These are phyloP conservation scores for Meliscaeva auricollis DNA, from an alignment of 2,888 invertebrate genomes.

Conservation along the genomic window DNA sequence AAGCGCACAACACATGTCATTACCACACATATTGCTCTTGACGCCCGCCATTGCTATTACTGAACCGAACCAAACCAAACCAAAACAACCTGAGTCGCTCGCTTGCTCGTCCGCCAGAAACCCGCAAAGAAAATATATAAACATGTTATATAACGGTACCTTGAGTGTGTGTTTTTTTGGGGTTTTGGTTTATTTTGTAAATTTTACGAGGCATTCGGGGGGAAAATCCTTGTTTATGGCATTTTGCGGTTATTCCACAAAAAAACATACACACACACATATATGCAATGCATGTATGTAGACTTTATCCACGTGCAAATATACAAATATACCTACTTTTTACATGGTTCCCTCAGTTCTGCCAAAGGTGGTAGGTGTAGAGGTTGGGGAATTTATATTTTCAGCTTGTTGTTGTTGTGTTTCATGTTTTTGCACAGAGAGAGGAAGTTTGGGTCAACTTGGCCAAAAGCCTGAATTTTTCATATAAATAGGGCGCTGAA, in stretches of 20 bases:
- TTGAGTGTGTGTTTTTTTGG: conserved; percentile 24
- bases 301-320: conserved; percentile 63
- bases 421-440: conserved; percentile 29
- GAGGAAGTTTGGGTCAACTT: conserved; percentile 63
- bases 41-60: conserved; percentile 9
- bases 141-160: not conserved
- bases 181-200: conserved; percentile 62
- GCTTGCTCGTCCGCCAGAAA: not conserved
- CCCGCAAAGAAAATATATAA: conserved; percentile 42
- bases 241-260: conserved; percentile 68
- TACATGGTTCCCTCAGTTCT: conserved; percentile 65
- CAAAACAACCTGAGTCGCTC: not conserved
- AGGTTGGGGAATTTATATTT: conserved; percentile 34
- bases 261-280: conserved; percentile 16
- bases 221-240: conserved; percentile 75
- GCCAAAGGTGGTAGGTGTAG: conserved; percentile 62
- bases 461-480: conserved; percentile 72
- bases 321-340: conserved; percentile 36
- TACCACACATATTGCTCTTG: conserved; percentile 59
- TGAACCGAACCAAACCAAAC: not conserved
- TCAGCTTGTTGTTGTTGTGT: conserved; percentile 34
- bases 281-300: not conserved
- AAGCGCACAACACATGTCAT: conserved; percentile 63
- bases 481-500: conserved; percentile 55
- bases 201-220: conserved; percentile 66